Evolutionary conservation across 2,888 invertebrate genomes (phyloP), one percentile per base, ranked within the genome.

Genomic region (Agonopterix arenella): DNA sequence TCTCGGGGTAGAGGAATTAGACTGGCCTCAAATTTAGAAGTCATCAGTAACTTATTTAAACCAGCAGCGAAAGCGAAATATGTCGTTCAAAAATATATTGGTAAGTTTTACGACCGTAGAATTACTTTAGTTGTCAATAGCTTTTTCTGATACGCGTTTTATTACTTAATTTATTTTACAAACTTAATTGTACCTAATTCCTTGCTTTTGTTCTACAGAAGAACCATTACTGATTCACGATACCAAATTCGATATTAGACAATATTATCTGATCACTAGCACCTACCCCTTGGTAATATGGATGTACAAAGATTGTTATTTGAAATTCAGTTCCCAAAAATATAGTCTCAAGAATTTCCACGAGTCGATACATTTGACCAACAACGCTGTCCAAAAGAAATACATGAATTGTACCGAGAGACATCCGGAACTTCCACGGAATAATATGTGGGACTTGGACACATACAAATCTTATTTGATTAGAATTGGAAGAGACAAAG

Each of bases 211-310:
- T 40, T 50, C 89, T 85, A 18, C 82, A 95, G 96, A 96, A 82
- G 92, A 93, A 45, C 97, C 97, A 1, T 76, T 96, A 45, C 79
- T 97, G 44, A 92, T 97, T 42, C 91, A 95, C 73, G 93, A 94
- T 54, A 96, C 96, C 0, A 97, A 97, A 84, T 97, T 97, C 73
- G 97, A 97, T 70, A 96, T 97, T 56, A 91, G 97, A 8, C 96
- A 96, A 79, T 97, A 97, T 92, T 96, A 96, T 77, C 80, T 97
- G 48, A 93, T 96, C 0, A 95, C 95, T 42, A 93, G 93, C 60
- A 93, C 93, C 60, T 91, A 91, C 59, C 95, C 95, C 0, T 84
- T 97, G 47, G 93, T 93, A 0, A 92, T 97, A 65, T 97, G 96
- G 96, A 93, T 96, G 83, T 97, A 97, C 78, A 93, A 90, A 90